Conservation (phyloP, 2,113 vertebrate species). For the Speoplatyrhinus poulsoni region DNA sequence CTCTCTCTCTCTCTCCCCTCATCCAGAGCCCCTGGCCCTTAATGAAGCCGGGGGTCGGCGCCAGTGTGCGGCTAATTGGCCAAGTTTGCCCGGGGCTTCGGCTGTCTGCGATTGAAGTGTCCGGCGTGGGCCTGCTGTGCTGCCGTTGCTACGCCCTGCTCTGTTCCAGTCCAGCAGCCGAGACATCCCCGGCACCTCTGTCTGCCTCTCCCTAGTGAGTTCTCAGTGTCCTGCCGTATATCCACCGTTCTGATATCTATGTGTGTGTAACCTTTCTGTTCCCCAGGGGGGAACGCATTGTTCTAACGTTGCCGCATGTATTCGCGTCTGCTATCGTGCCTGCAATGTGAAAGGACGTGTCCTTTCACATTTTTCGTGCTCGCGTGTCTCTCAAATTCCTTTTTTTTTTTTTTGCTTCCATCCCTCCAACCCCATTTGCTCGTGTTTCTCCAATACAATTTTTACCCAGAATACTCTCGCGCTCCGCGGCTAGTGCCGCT, state of each 20-base stretch:
- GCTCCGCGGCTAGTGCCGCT: conserved; percentile 42
- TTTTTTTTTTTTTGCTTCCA: conserved; percentile 23
- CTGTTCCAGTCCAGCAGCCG: conserved; percentile 63
- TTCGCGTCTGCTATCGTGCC: not conserved
- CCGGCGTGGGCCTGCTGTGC: conserved; percentile 57
- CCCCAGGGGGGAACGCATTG: not conserved
- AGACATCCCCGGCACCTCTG: conserved; percentile 48
- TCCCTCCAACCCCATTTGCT: conserved; percentile 3
- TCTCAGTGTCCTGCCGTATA: conserved; percentile 12
- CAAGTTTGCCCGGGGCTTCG: conserved; percentile 67
- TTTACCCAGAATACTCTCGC: conserved; percentile 37
- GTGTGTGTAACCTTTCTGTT: conserved; percentile 1
- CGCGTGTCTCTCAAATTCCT: not conserved
- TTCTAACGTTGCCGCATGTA: not conserved
- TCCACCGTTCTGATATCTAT: not conserved
- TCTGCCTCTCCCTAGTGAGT: conserved; percentile 64
- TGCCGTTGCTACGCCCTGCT: conserved; percentile 54
- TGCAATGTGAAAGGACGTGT: not conserved
- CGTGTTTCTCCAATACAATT: conserved; percentile 27
- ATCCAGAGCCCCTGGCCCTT: conserved; percentile 66
- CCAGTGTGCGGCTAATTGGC: conserved; percentile 75
- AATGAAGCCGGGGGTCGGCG: conserved; percentile 76
- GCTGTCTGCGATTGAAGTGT: conserved; percentile 75
- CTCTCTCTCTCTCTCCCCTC: conserved; percentile 26
- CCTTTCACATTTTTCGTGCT: too few relatives aligned